Conservation (phyloP, 2,113 vertebrate genomes). For the Datnioides undecimradiatus region DNA sequence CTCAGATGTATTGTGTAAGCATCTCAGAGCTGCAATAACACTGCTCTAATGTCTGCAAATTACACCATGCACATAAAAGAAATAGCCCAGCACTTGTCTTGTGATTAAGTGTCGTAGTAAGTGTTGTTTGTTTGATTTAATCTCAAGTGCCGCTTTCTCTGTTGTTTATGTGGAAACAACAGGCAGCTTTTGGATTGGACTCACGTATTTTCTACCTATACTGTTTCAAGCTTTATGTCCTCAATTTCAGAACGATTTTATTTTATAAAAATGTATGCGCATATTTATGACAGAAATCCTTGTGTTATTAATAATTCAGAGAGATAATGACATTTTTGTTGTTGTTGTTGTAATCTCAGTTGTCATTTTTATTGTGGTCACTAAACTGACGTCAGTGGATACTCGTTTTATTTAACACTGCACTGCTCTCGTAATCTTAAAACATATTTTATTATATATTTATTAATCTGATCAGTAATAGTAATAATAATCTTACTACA, state of each 20-base stretch:
- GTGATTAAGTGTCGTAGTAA: background rate
- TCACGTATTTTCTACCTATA: background rate
- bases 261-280: too few relatives aligned
- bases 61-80: slow-evolving; percentile 2
- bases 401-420: too few relatives aligned
- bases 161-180: background rate
- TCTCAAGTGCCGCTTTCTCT: background rate
- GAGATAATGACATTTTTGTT: too few relatives aligned
- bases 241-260: too few relatives aligned
- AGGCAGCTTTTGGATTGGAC: background rate
- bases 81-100: fast-evolving
- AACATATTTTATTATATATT: background rate
- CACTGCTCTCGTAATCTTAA: background rate
- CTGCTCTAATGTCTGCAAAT: slow-evolving; percentile 12
- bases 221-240: background rate
- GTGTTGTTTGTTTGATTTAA: background rate
- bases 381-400: too few relatives aligned
- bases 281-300: too few relatives aligned
- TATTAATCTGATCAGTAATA: too few relatives aligned
- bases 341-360: too few relatives aligned
- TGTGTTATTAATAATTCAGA: too few relatives aligned
- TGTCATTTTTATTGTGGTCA: too few relatives aligned
- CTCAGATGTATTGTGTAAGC: slow-evolving; percentile 37
- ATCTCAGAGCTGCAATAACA: background rate
- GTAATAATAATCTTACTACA: too few relatives aligned